Evolutionary conservation across 2,888 invertebrate species (phyloP).

Genomic region (Ramazzottius varieornatus): DNA sequence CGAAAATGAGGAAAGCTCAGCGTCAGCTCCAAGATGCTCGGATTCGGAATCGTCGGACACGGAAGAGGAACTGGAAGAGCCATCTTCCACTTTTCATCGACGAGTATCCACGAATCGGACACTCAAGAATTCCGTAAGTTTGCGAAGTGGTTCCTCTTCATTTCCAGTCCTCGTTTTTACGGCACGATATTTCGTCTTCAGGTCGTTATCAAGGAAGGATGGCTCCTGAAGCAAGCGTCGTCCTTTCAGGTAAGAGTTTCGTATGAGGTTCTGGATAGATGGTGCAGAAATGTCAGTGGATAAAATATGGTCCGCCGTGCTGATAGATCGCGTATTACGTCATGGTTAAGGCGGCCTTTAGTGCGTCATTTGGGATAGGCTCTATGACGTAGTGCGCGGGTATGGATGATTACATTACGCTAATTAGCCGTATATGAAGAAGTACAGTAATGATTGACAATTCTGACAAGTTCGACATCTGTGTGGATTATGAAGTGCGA

Average conservation of each 20-base stretch:
- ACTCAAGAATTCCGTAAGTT: neutral
- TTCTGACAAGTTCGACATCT: no score
- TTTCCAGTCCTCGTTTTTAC: neutral
- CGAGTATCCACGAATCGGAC: slow-evolving; percentile 1
- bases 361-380: no score
- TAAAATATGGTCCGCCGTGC: no score
- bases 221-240: slow-evolving; percentile 51
- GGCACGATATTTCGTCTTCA: slow-evolving; percentile 14
- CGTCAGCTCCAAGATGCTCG: neutral
- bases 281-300: no score
- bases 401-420: no score
- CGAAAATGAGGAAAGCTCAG: neutral
- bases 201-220: slow-evolving; percentile 45
- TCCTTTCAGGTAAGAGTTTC: slow-evolving; percentile 23
- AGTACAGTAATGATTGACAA: no score
- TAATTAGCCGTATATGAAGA: no score
- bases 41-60: slow-evolving; percentile 1
- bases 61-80: neutral
- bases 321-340: no score
- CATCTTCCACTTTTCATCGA: neutral
- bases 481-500: no score
- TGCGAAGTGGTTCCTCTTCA: neutral
- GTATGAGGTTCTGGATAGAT: no score
- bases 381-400: no score
- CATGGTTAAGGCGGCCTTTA: no score